These are phyloP conservation scores for Iselma pallidipennis DNA, from an alignment of 2,888 invertebrate genomes.

Conservation along the genomic window DNA sequence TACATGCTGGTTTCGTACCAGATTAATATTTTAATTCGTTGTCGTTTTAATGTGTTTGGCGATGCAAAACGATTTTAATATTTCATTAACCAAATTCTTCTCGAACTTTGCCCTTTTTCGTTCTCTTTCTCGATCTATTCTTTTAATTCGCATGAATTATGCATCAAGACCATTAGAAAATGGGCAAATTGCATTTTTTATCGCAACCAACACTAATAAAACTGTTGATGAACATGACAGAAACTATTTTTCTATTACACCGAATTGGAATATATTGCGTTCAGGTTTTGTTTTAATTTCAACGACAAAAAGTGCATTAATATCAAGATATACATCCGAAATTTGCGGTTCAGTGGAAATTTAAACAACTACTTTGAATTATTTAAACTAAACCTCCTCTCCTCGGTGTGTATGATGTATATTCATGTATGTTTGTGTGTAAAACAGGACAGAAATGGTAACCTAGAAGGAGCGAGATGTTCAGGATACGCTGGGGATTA, in stretches of 20 bases:
- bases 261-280: no score
- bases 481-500: constrained; percentile 37
- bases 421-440: constrained; percentile 35
- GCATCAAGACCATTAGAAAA: constrained; percentile 32
- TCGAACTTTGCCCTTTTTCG: constrained; percentile 29
- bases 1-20: constrained; percentile 24
- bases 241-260: background rate
- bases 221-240: background rate
- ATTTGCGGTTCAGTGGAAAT: constrained; percentile 47
- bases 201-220: background rate
- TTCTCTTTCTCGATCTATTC: constrained; percentile 7
- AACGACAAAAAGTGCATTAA: constrained; percentile 36
- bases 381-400: constrained; percentile 48
- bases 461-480: constrained; percentile 28
- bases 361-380: constrained; percentile 49
- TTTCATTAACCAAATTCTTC: constrained; percentile 43
- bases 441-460: constrained; percentile 19
- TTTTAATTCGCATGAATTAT: constrained; percentile 41
- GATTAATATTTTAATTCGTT: constrained; percentile 38
- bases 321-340: constrained; percentile 40
- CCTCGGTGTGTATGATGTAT: background rate
- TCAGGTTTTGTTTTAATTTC: no score
- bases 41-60: constrained; percentile 28
- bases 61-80: constrained; percentile 38
- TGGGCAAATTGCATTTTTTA: constrained; percentile 33